Evolutionary conservation across 30 jellyfish, hydroid and myxozoan species (phyloP), one percentile per base, ranked within the genome.

Genomic region (Aurelia coerulea): DNA sequence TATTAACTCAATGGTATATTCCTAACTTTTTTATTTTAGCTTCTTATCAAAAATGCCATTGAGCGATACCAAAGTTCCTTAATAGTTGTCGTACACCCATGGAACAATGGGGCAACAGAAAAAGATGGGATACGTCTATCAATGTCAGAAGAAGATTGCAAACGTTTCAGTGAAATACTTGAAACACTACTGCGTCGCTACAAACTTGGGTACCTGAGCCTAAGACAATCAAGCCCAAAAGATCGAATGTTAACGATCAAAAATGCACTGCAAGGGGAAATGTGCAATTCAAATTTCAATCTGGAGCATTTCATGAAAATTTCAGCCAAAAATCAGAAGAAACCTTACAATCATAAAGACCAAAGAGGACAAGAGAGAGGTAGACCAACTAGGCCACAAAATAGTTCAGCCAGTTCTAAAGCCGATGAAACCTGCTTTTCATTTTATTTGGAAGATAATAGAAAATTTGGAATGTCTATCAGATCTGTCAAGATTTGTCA

Each of bases 41-140:
- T 31, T 18, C 65, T 17, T 17, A 31, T 75, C 4, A 46, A 46
- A n/a, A 69, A 81, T 9, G 52, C 91, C 6, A 73, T 81, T 17
- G 13, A 68, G 34, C 69, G 91, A 49, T 81, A 81, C 35, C 84
- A 67, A 41, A 59, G 52, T 5, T 81, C 91, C 1, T 42, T 81
- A 17, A 10, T 81, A 18, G 84, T 81, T 35, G 52, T 81, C 16
- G 91, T 81, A 35, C 76, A 81, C 32, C 91, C 91, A 33, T 81
- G 91, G 91, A 32, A 37, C 10, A 19, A 19, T 12, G 10, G 59
- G 10, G 74, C 4, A 56, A 56, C 91, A 34, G 35, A 41, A 9
- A 83, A 81, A 9, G 91, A 81, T 69, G 91, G 91, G 29, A 39
- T 71, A 9, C 73, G 91, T 10, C 91, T 81, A 3, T 65, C 60